Base-by-base conservation (phyloP, 2,888 invertebrate genomes). In the Tenodera sinensis region DNA sequence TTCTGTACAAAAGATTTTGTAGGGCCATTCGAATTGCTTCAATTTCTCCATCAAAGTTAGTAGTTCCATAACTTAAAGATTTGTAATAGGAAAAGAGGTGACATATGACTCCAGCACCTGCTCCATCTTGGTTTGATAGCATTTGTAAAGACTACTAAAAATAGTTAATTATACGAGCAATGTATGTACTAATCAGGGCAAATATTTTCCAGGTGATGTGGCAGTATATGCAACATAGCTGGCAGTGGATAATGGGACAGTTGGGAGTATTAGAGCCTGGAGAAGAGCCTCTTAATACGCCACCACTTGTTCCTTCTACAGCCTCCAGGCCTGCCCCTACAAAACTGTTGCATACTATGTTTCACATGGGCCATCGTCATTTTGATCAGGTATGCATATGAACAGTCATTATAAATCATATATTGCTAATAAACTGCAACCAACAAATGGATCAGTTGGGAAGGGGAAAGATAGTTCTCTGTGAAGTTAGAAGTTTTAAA, bases 351-450 rank as follows among this genome's bases (percentile, higher is more conserved):
- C 96, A 96, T 92, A 95, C 95, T 12, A 97, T 97, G 97, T 97
- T 97, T 92, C 96, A 96, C 92, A 97, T 97, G 89, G 97, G 97
- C 20, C 94, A 95, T 90, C 94, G 94, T 28, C 95, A 96, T 0
- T 97, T 97, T 92, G 97, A 97, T 93, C 96, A 97, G 95, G 97
- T 97, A 91, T 82, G 83, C 54, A 20, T 20, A 54, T 9, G 54
- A 54, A 4, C 20, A 15, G 14, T 54, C 2, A 54, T 54, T 54
- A 83, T 81, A n/a, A 84, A 15, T 84, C 83, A 28, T 34, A 83
- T 47, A 82, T 85, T 30, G 28, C 28, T n/a, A 89, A 54, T 15
- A 87, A 82, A 15, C 42, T 83, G 81, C 15, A 81, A 9, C 86
- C 83, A n/a, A 34, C 25, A 42, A 15, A 54, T 28, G 30, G 47